A percentile compares a stretch with the other conserved stretches of the same genome.
Conservation (phyloP, 2,888 invertebrate species). For the Himalopsyche kuldschensis region DNA sequence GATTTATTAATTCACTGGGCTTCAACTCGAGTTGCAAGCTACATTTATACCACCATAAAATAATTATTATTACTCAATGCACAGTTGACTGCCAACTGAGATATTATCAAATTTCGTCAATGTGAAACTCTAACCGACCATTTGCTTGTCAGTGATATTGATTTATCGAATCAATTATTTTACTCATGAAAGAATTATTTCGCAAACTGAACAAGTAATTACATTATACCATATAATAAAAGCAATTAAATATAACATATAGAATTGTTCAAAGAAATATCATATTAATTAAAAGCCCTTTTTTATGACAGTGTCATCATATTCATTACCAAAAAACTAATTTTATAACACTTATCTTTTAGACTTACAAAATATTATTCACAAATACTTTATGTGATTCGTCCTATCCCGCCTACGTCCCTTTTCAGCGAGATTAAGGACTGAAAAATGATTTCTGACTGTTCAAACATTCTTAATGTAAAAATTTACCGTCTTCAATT, state of each 20-base stretch:
- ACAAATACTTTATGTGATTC: too few relatives aligned
- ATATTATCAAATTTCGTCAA: background rate
- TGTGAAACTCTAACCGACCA: background rate
- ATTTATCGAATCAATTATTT: background rate
- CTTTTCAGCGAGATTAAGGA: too few relatives aligned
- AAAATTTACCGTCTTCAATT: too few relatives aligned
- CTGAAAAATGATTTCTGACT: too few relatives aligned
- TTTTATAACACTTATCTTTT: too few relatives aligned
- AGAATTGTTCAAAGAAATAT: too few relatives aligned
- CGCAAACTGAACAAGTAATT: background rate
- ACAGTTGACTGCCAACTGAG: background rate
- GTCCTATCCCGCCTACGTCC: too few relatives aligned
- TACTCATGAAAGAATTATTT: background rate
- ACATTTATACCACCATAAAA: background rate
- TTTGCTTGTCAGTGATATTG: background rate
- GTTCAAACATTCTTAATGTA: too few relatives aligned
- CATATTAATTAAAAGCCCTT: too few relatives aligned
- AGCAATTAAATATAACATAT: background rate
- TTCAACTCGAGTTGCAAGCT: constrained; percentile 22
- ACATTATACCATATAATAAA: background rate
- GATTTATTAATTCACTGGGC: constrained; percentile 35
- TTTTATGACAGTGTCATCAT: too few relatives aligned
- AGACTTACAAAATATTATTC: too few relatives aligned
- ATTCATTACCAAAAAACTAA: too few relatives aligned
- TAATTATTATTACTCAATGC: background rate